Evolutionary conservation across 2,797 vertebrate genomes (phyloP).

Genomic region (Amphiprion clarkii): DNA sequence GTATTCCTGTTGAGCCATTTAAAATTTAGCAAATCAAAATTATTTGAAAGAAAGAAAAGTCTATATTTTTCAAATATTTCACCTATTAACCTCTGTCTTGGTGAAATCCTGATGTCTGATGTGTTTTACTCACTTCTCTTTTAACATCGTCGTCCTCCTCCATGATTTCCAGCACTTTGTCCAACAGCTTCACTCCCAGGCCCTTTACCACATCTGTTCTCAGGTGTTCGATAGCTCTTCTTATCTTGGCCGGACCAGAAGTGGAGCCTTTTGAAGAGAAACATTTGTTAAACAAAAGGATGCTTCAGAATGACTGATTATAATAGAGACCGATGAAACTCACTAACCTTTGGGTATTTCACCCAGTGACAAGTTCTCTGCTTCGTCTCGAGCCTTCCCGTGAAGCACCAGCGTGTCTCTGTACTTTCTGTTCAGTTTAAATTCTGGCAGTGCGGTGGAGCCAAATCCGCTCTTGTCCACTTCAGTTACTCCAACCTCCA

Average conservation of each 20-base stretch:
- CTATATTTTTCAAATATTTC: too few species aligned
- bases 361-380: constrained; percentile 83
- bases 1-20: background rate
- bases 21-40: background rate
- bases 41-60: background rate
- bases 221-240: constrained; percentile 91
- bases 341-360: constrained; percentile 87
- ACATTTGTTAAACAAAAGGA: constrained; percentile 7
- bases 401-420: constrained; percentile 94
- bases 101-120: background rate
- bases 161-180: constrained; percentile 92
- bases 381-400: constrained; percentile 88
- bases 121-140: constrained; percentile 87
- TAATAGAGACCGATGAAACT: background rate
- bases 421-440: constrained; percentile 91
- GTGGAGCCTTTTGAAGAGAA: constrained; percentile 77
- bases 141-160: constrained; percentile 91
- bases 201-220: constrained; percentile 93
- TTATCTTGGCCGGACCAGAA: constrained; percentile 91
- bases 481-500: constrained; percentile 86
- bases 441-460: constrained; percentile 84
- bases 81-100: background rate
- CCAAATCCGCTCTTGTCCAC: constrained; percentile 55
- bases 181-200: constrained; percentile 93
- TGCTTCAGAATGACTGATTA: background rate